A percentile compares a stretch with the other conserved stretches of the same genome.
Conservation (phyloP, 2,113 vertebrate genomes). For the Ibidorhyncha struthersii region DNA sequence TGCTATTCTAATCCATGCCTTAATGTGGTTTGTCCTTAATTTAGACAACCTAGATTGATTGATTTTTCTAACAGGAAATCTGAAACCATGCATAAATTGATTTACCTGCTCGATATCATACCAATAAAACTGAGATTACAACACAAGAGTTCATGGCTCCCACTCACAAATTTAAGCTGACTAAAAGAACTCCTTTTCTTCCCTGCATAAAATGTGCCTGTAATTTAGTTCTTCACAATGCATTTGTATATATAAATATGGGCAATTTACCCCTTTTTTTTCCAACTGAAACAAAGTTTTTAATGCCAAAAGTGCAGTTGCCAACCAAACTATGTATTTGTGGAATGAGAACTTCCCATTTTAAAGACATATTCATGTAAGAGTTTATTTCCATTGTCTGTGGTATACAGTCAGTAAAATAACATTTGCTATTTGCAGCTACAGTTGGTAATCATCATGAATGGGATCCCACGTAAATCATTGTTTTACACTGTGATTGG, state of each 20-base stretch:
- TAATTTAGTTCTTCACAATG: background rate
- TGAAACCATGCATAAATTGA: background rate
- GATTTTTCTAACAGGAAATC: background rate
- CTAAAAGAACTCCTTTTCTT: background rate
- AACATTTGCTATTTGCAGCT: background rate
- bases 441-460: too few species aligned
- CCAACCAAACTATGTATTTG: background rate
- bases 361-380: background rate
- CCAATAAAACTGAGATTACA: background rate
- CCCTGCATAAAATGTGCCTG: background rate
- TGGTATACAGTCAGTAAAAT: background rate
- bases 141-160: background rate
- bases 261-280: rapidly evolving
- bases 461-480: background rate
- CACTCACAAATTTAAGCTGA: rapidly evolving
- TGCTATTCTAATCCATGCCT: background rate
- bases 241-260: background rate
- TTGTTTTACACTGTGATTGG: background rate
- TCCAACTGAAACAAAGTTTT: background rate
- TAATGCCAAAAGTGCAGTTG: background rate
- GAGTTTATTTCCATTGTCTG: background rate
- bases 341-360: background rate
- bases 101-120: background rate
- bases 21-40: background rate
- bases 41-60: background rate